Conservation (phyloP, 2,888 invertebrate genomes). For the Clepsis dumicolana region DNA sequence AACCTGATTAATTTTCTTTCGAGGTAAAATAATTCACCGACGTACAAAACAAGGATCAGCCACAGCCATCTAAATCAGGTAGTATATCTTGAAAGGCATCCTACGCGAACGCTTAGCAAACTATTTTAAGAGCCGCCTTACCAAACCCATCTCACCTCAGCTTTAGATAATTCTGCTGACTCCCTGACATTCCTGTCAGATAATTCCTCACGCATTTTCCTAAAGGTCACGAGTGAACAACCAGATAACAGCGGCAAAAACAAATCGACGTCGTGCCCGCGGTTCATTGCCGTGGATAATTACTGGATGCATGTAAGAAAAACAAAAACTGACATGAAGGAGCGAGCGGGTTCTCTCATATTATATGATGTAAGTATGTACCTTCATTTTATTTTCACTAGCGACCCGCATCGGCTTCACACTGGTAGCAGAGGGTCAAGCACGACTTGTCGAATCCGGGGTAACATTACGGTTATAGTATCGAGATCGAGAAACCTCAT, state of each 20-base stretch:
- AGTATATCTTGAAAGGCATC: background rate
- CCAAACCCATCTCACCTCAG: slow-evolving; percentile 6
- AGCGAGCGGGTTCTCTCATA: background rate
- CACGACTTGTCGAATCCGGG: too few species aligned
- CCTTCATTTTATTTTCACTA: background rate
- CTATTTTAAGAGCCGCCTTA: background rate
- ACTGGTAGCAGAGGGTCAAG: too few species aligned
- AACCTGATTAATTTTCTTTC: background rate
- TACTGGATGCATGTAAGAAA: slow-evolving; percentile 66
- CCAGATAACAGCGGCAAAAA: slow-evolving; percentile 66
- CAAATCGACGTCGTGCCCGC: slow-evolving; percentile 55
- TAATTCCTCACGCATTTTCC: slow-evolving; percentile 64
- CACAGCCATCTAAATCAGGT: slow-evolving; percentile 2
- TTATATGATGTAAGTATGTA: background rate
- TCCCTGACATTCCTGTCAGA: slow-evolving; percentile 49
- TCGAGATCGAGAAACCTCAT: too few species aligned
- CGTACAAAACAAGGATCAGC: background rate
- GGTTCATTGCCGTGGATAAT: slow-evolving; percentile 76
- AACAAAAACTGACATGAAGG: slow-evolving; percentile 45
- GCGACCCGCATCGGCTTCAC: too few species aligned
- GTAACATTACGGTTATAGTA: too few species aligned
- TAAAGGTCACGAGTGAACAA: slow-evolving; percentile 82
- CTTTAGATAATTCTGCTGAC: slow-evolving; percentile 26
- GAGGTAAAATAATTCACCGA: background rate
- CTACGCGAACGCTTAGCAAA: background rate